A percentile compares a stretch with the other conserved stretches of the same genome.
Evolutionary conservation across 2,113 vertebrate genomes (phyloP).

Genomic region (Synodontis membranacea): DNA sequence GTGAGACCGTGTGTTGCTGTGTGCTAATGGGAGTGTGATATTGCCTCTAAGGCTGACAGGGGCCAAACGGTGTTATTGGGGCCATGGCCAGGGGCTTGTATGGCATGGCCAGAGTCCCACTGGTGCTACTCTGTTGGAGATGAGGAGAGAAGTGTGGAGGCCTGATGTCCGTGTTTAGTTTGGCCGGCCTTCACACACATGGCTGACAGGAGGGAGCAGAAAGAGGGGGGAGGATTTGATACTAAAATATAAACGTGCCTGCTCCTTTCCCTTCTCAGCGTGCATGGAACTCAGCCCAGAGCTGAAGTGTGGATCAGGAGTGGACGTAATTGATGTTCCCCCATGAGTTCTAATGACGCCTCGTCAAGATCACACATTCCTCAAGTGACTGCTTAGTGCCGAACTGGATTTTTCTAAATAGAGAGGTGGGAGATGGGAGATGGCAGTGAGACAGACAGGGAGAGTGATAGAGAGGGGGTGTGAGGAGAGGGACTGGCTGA

Average conservation of each 20-base stretch:
- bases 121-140: constrained; percentile 40
- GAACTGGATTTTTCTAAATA: constrained; percentile 46
- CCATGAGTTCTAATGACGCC: constrained; percentile 32
- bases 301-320: constrained; percentile 43
- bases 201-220: constrained; percentile 85
- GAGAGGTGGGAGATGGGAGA: constrained; percentile 39
- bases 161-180: constrained; percentile 92
- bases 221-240: constrained; percentile 59
- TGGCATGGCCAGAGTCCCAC: constrained; percentile 61
- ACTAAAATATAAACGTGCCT: constrained; percentile 47
- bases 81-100: constrained; percentile 37
- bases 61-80: constrained; percentile 60
- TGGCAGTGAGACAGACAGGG: constrained; percentile 38
- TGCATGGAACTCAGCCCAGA: constrained; percentile 36
- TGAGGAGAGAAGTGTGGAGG: constrained; percentile 65
- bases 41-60: constrained; percentile 57
- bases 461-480: constrained; percentile 40
- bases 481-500: constrained; percentile 15
- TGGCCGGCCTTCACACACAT: constrained; percentile 89
- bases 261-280: constrained; percentile 35
- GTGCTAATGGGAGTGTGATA: constrained; percentile 59
- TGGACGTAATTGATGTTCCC: constrained; percentile 37
- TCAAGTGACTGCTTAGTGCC: constrained; percentile 27
- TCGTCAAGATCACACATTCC: constrained; percentile 44
- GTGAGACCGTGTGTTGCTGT: constrained; percentile 35